Percentiles rank a stretch among this genome's conserved stretches.
phyloP scores from a whole-genome alignment of 1,140 invertebrate genomes.

The Drosophila suzukii region DNA sequence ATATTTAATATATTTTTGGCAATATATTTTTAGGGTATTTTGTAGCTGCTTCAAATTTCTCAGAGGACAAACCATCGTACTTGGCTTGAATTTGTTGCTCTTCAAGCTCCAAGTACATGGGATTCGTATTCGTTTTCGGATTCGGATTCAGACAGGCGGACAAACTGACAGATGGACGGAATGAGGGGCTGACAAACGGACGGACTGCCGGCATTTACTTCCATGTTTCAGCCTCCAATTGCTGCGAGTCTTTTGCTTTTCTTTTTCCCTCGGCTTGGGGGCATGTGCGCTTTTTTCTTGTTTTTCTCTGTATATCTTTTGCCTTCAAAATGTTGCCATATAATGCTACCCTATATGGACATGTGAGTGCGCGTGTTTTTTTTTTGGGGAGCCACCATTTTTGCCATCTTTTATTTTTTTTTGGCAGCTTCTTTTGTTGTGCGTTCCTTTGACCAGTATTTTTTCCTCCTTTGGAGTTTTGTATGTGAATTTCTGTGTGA shows the following conservation, averaged over 20 bases:
- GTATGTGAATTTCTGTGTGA: slow-evolving; percentile 66
- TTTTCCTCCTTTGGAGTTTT: slow-evolving; percentile 35
- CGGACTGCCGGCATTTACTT: slow-evolving; percentile 57
- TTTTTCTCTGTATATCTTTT: slow-evolving; percentile 27
- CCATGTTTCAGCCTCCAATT: slow-evolving; percentile 63
- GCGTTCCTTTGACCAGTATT: slow-evolving; percentile 12
- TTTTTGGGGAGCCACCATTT: slow-evolving; percentile 48
- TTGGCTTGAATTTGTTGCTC: slow-evolving; percentile 64
- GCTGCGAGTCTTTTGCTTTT: slow-evolving; percentile 17
- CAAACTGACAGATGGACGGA: slow-evolving; percentile 32
- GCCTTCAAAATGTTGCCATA: slow-evolving; percentile 39
- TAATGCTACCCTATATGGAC: slow-evolving; percentile 70
- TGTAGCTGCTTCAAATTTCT: neutral
- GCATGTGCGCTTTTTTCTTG: slow-evolving; percentile 70
- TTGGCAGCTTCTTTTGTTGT: slow-evolving; percentile 66
- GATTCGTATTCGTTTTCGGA: slow-evolving; percentile 30
- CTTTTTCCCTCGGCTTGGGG: slow-evolving; percentile 32
- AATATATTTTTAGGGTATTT: slow-evolving; percentile 17
- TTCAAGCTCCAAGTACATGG: slow-evolving; percentile 70
- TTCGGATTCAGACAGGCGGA: slow-evolving; percentile 43
- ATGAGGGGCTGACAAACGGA: slow-evolving; percentile 18
- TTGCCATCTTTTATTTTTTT: slow-evolving; percentile 48
- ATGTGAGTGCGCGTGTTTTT: slow-evolving; percentile 40
- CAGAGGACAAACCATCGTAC: slow-evolving; percentile 9
- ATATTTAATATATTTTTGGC: neutral